Percentiles rank a stretch among this genome's conserved stretches.
These are phyloP conservation scores for Halcyon smyrnensis DNA, from an alignment of 2,797 vertebrate species.

Conservation along the genomic window DNA sequence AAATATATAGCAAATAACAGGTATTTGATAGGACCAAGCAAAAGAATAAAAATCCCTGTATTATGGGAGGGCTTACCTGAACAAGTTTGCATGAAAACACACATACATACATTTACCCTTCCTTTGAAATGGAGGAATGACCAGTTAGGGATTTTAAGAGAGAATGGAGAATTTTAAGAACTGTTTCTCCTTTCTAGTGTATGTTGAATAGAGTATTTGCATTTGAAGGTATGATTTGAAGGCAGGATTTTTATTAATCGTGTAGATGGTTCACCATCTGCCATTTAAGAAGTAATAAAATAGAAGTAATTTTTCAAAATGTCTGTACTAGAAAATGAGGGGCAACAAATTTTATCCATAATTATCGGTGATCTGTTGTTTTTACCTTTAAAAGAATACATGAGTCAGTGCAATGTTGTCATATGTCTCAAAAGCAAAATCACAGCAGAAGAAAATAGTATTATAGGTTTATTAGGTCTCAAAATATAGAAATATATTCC, in stretches of 20 bases:
- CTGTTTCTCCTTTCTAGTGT: neutral
- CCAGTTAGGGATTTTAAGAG: neutral
- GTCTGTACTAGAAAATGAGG: neutral
- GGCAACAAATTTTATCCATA: neutral
- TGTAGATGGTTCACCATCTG: neutral
- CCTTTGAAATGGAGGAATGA: neutral
- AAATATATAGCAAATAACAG: neutral
- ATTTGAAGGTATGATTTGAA: neutral
- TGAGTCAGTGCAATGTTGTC: neutral
- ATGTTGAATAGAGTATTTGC: neutral
- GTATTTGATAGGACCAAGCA: neutral
- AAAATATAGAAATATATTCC: constrained; percentile 81
- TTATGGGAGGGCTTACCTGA: neutral
- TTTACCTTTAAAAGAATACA: neutral
- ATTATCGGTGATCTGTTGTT: neutral
- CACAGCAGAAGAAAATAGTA: constrained; percentile 48
- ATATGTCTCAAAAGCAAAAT: constrained; percentile 44
- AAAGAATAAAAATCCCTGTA: neutral
- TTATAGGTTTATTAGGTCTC: constrained; percentile 81
- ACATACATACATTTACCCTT: neutral
- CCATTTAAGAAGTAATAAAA: neutral
- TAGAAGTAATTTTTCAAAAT: neutral
- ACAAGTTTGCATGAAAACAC: neutral
- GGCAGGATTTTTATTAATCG: neutral
- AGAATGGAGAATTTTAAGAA: neutral